A percentile compares a stretch with the other conserved stretches of the same genome.
phyloP scores from a whole-genome alignment of 2,888 invertebrate species.

The Phyto melanocephala region DNA sequence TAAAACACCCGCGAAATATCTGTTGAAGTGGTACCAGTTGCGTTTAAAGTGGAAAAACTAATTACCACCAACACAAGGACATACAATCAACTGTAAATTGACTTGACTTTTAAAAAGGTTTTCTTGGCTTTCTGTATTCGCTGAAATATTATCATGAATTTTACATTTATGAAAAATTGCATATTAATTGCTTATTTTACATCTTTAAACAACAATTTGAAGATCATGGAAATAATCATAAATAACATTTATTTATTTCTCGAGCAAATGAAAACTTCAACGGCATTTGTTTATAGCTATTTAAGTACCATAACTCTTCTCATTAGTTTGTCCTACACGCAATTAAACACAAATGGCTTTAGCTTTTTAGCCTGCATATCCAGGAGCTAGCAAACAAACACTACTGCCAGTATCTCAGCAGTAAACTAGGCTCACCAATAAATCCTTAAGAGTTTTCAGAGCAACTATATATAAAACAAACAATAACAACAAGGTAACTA shows the following conservation, averaged over 20 bases:
- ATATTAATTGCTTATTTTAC: not conserved
- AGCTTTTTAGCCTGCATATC: slow-evolving; percentile 47
- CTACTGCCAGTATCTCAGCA: not conserved
- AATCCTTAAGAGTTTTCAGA: slow-evolving; percentile 62
- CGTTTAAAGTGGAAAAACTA: too few species aligned
- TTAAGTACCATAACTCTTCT: slow-evolving; percentile 50
- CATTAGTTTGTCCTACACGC: slow-evolving; percentile 57
- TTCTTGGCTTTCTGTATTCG: too few species aligned
- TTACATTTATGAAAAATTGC: too few species aligned
- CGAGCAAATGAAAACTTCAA: not conserved
- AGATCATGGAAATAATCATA: not conserved
- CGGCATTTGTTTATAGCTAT: not conserved
- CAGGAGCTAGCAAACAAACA: not conserved
- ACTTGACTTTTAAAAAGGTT: too few species aligned
- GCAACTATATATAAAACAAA: slow-evolving; percentile 59
- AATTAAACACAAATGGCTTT: slow-evolving; percentile 65
- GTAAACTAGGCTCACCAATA: slow-evolving; percentile 59
- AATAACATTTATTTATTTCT: not conserved
- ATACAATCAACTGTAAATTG: too few species aligned
- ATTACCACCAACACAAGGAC: too few species aligned
- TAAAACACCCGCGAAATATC: too few species aligned
- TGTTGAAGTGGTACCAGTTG: too few species aligned
- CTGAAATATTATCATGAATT: too few species aligned
- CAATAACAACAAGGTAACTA: not conserved
- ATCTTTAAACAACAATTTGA: not conserved